Percentiles rank a stretch among this genome's conserved stretches.
Evolutionary conservation across 1,140 invertebrate genomes (phyloP).

Genomic region (Drosophila sturtevanti): DNA sequence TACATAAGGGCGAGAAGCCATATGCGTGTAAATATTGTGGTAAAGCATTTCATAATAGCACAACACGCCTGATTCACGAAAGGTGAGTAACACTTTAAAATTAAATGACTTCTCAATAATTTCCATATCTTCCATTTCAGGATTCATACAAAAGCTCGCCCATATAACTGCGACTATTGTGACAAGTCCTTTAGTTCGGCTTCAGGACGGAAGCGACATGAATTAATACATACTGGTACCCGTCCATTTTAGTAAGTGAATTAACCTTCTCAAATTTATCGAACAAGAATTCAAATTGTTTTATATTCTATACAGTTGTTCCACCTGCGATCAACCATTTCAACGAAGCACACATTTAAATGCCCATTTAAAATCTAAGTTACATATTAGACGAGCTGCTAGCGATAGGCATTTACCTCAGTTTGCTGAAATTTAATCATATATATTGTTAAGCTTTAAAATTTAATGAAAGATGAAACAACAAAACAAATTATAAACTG

Average conservation of each 20-base stretch:
- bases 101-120: neutral
- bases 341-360: constrained; percentile 65
- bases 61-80: constrained; percentile 56
- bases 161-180: constrained; percentile 48
- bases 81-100: constrained; percentile 25
- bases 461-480: too few species aligned
- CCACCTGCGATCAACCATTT: constrained; percentile 54
- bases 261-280: neutral
- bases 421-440: neutral
- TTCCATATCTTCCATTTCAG: constrained; percentile 19
- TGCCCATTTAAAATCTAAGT: constrained; percentile 56
- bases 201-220: constrained; percentile 54
- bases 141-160: constrained; percentile 54
- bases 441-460: neutral
- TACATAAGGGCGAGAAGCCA: constrained; percentile 55
- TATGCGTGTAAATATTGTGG: constrained; percentile 57
- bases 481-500: too few species aligned
- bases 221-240: constrained; percentile 57
- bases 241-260: constrained; percentile 47
- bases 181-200: constrained; percentile 54
- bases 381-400: constrained; percentile 22
- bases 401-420: neutral
- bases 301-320: constrained; percentile 30
- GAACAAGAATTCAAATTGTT: neutral
- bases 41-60: constrained; percentile 64